Base-by-base conservation (phyloP, 2,113 vertebrate species). In the Calyptomena viridis region DNA sequence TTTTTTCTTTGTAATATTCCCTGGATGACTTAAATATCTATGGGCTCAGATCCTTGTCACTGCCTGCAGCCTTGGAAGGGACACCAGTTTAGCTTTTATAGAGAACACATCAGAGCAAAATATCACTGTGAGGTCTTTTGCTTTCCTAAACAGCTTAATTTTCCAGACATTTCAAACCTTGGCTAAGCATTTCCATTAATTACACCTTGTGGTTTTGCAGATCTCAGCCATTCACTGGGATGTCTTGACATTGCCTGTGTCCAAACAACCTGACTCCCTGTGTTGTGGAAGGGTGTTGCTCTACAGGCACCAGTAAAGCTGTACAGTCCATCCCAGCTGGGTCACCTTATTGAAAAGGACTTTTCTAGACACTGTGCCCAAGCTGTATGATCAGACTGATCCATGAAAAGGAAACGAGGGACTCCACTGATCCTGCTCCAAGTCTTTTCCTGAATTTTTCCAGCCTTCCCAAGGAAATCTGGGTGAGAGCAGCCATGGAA, bases 221-320 rank as follows among this genome's bases (percentile, higher is more conserved):
- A 72, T 35, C 58, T 77, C 25, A 30, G 9, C 33, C 25, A 4
- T 31, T 77, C 15, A 1, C 35, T 35, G 20, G 16, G 28, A 20
- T 50, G 9, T 12, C 2, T 44, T 44, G 37, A 37, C 7, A 2
- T 5, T 68, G n/a, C 33, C 7, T 7, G 0, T 20, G 30, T 9
- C 55, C n/a, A 42, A 16, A n/a, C 14, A 24, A 5, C 30, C n/a
- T 49, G 30, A 21, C 63, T 35, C 7, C 31, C 31, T 33, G 11
- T 5, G 0, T 24, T n/a, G 2, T 35, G 56, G n/a, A 14, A 46
- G 27, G 52, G 1, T 2, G 1, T 11, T 53, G 58, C n/a, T 60
- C 46, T 85, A 9, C 39, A 47, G n/a, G 23, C 23, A 6, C 14
- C n/a, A 22, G 27, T 24, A 13, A 55, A 67, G 39, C 21, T n/a